These are phyloP conservation scores for Picathartes gymnocephalus DNA, from an alignment of 2,113 vertebrate species.

Conservation along the genomic window DNA sequence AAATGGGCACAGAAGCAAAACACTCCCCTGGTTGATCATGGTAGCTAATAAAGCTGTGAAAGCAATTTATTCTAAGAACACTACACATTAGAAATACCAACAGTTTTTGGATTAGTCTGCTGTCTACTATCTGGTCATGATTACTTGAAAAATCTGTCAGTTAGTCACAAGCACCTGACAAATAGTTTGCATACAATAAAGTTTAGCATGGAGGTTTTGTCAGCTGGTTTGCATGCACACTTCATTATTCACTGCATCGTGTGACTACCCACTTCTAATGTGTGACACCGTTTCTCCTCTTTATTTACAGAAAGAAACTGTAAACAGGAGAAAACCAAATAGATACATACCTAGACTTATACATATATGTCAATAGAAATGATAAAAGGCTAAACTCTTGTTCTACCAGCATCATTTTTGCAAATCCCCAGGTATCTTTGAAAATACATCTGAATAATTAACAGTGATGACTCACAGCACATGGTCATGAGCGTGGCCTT, in stretches of 20 bases:
- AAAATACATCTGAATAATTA: constrained; percentile 41
- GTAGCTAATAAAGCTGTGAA: neutral
- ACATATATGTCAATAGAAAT: neutral
- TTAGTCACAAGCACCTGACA: constrained; percentile 29
- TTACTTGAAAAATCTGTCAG: neutral
- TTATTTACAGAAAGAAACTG: neutral
- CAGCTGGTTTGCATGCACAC: neutral
- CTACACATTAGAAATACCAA: neutral
- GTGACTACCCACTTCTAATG: neutral
- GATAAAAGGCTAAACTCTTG: neutral
- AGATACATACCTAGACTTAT: neutral
- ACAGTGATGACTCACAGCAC: constrained; percentile 30
- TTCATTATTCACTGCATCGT: neutral
- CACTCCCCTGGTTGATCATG: neutral
- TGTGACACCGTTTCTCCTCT: neutral
- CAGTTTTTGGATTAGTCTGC: neutral
- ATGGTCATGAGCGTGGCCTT: neutral
- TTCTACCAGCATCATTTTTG: neutral
- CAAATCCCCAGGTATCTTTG: neutral
- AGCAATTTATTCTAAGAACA: neutral
- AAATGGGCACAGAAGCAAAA: neutral
- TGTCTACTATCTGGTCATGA: neutral
- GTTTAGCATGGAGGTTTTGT: neutral
- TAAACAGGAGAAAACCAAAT: neutral
- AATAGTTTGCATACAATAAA: constrained; percentile 48